Conservation (phyloP, 2,888 invertebrate genomes). For the Gibbula magus region DNA sequence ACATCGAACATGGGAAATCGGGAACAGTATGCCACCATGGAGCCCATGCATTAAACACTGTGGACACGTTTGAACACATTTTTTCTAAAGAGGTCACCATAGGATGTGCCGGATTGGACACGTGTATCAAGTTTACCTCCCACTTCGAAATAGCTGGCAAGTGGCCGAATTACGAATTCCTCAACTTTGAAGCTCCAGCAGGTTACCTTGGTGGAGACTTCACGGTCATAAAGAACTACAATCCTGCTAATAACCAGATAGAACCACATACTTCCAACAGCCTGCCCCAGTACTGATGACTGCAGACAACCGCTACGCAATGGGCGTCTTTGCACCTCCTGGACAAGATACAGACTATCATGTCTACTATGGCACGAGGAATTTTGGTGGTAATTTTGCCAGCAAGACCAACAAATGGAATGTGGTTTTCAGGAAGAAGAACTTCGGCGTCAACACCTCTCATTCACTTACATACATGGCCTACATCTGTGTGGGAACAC, state of each 20-base stretch:
- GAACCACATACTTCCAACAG: conserved; percentile 24
- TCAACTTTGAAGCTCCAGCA: conserved; percentile 47
- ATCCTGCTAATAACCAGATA: conserved; percentile 26
- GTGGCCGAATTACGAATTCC: conserved; percentile 39
- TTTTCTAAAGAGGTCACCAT: conserved; percentile 46
- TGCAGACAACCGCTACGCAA: conserved; percentile 37
- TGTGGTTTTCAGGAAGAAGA: conserved; percentile 43
- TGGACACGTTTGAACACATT: conserved; percentile 35
- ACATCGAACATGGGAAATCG: too few relatives aligned
- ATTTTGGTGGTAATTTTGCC: conserved; percentile 7
- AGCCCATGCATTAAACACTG: conserved; percentile 41
- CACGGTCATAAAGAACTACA: conserved; percentile 33
- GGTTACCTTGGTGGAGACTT: conserved; percentile 47
- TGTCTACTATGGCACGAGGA: conserved; percentile 25
- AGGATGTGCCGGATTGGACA: conserved; percentile 37
- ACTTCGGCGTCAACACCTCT: conserved; percentile 25
- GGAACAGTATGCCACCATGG: too few relatives aligned
- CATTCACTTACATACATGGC: conserved; percentile 35
- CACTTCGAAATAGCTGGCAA: conserved; percentile 45
- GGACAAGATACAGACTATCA: conserved; percentile 40
- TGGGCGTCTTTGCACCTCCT: conserved; percentile 43
- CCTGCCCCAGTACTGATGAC: conserved; percentile 42
- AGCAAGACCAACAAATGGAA: conserved; percentile 41
- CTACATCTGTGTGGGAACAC: conserved; percentile 47
- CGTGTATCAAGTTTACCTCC: conserved; percentile 43